These are phyloP conservation scores for Catamblyrhynchus diadema DNA, from an alignment of 2,797 vertebrate species.

Conservation along the genomic window DNA sequence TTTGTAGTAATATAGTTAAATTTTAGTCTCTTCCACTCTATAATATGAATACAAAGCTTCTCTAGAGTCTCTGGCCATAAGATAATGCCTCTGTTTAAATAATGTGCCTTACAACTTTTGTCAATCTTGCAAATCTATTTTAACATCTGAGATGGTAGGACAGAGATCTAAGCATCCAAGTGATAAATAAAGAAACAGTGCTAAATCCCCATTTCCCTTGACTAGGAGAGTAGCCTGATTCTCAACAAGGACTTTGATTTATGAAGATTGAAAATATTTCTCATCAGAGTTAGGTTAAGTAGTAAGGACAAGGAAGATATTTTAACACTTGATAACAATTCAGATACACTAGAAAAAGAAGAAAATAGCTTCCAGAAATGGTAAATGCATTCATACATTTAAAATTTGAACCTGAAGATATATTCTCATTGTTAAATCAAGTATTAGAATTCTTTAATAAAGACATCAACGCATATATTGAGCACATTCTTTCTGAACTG, in stretches of 20 bases:
- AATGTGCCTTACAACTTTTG: neutral
- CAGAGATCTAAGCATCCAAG: neutral
- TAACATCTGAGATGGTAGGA: neutral
- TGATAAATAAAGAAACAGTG: neutral
- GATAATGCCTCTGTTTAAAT: neutral
- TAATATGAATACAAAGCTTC: neutral
- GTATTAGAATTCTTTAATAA: neutral
- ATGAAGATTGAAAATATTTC: neutral
- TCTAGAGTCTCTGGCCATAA: neutral
- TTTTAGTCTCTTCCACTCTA: neutral
- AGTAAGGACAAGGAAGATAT: neutral
- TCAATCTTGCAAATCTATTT: neutral
- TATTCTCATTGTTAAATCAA: neutral
- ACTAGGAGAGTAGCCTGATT: neutral
- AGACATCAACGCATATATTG: neutral
- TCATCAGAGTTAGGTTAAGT: neutral
- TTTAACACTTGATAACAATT: neutral
- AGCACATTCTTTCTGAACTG: neutral
- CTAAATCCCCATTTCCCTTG: neutral
- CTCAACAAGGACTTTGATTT: conserved; percentile 3
- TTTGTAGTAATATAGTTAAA: neutral
- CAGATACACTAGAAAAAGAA: neutral
- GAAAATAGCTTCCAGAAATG: neutral
- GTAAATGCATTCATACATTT: neutral
- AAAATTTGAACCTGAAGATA: neutral